A percentile compares a stretch with the other conserved stretches of the same genome.
Evolutionary conservation across 1,140 invertebrate genomes (phyloP).

Genomic region (Drosophila lowei): DNA sequence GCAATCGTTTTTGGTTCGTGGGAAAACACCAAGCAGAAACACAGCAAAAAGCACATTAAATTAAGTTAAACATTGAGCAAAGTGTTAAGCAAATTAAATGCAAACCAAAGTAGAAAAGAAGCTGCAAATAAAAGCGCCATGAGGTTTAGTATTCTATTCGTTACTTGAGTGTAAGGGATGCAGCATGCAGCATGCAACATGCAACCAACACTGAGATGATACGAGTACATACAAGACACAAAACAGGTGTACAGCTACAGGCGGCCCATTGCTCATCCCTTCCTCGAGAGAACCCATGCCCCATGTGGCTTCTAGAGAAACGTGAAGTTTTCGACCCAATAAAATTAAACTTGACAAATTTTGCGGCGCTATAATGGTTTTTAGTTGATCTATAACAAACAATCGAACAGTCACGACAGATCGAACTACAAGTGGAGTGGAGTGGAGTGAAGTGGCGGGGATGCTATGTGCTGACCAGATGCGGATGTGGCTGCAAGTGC

Average conservation of each 20-base stretch:
- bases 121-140: slow-evolving; percentile 11
- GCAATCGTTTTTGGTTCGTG: slow-evolving; percentile 6
- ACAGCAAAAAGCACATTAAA: slow-evolving; percentile 32
- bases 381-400: slow-evolving; percentile 3
- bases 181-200: too few relatives aligned
- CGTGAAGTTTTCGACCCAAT: not conserved
- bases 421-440: slow-evolving; percentile 11
- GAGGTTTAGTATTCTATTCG: not conserved
- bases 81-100: slow-evolving; percentile 1
- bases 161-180: too few relatives aligned
- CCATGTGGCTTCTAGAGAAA: slow-evolving; percentile 1
- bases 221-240: slow-evolving; percentile 13
- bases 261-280: slow-evolving; percentile 3
- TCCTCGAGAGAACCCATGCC: not conserved
- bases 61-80: not conserved
- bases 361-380: slow-evolving; percentile 19
- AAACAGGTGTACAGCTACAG: slow-evolving; percentile 3
- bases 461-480: slow-evolving; percentile 36
- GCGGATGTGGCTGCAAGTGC: slow-evolving; percentile 8
- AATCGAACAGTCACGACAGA: slow-evolving; percentile 13
- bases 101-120: slow-evolving; percentile 1
- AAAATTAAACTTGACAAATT: slow-evolving; percentile 27
- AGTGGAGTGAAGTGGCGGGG: slow-evolving; percentile 11
- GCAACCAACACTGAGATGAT: not conserved
- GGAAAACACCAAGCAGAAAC: slow-evolving; percentile 22